These are phyloP conservation scores for Girardia tigrina DNA, from an alignment of 2,888 invertebrate genomes.

Conservation along the genomic window DNA sequence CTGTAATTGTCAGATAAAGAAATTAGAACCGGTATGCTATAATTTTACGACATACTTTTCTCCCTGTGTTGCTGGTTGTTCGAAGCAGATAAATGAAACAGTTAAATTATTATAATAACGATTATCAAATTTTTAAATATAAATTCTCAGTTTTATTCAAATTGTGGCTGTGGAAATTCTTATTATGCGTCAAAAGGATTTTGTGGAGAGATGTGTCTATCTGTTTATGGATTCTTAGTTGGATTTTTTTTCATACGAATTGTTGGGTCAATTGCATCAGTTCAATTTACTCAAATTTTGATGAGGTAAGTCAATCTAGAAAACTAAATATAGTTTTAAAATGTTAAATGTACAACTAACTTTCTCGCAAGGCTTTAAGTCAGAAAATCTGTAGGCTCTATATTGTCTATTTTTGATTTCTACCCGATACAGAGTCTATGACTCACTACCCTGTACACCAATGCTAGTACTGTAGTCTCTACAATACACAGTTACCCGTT, in stretches of 20 bases:
- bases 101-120: neutral
- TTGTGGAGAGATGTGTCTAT: slow-evolving; percentile 20
- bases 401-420: too few species aligned
- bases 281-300: slow-evolving; percentile 8
- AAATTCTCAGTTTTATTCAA: neutral
- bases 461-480: too few species aligned
- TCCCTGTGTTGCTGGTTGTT: slow-evolving; percentile 29
- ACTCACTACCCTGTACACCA: too few species aligned
- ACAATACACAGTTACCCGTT: too few species aligned
- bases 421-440: too few species aligned
- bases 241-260: neutral
- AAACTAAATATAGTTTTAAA: too few species aligned
- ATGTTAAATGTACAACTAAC: too few species aligned
- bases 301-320: neutral
- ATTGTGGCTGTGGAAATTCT: slow-evolving; percentile 3
- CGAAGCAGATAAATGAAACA: neutral
- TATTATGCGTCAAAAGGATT: neutral
- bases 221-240: neutral
- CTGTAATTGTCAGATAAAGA: neutral
- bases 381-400: too few species aligned
- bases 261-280: neutral
- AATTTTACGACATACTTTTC: slow-evolving; percentile 14
- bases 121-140: neutral
- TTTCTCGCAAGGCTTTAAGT: too few species aligned
- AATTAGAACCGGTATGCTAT: neutral